Base-by-base conservation (phyloP, 2,888 invertebrate genomes). In the Papilio gigon region DNA sequence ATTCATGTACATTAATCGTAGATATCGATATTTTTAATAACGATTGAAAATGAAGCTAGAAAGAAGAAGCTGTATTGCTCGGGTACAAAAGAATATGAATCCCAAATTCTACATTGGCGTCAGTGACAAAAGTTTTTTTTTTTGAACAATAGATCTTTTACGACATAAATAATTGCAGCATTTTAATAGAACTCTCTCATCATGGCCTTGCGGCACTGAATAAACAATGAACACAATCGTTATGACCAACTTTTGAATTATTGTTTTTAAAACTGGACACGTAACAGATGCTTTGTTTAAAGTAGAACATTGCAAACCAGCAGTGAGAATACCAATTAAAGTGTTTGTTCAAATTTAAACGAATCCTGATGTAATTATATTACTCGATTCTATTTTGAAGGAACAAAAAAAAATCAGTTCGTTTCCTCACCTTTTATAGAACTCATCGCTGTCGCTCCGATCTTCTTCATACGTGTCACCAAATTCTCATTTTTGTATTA, bases 351-450 rank as follows among this genome's bases (percentile, higher is more conserved):
- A 30, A 17, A 30, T 30, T n/a, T 30, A 30, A n/a, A 30, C 30
- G 30, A 30, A 17, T 30, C 30, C 53, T 30, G 22, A 17, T 9
- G 30, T 30, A 56, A 30, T 56, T 56, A 17, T 4, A 30, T 56
- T 56, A 9, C 30, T 9, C 17, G 27, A 56, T 4, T n/a, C 14
- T 30, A 30, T 56, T 56, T 30, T 17, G 30, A 14, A n/a, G n/a
- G 14, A 27, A 27, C 50, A n/a, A 27, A 53, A 17, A 30, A 30
- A 17, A 17, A n/a, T 9, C 30, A 30, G 3, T 30, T 17, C 27
- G 17, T 59, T 37, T 63, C 25, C 71, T 71, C 64, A 71, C 71
- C 71, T 71, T 69, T 67, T 50, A 53, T 65, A 59, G 56, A 47
- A 50, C 44, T 67, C 69, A 71, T 72, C 20, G 61, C 67, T 60